Evolutionary conservation across 2,113 vertebrate genomes (phyloP), one percentile per base, ranked within the genome.

Genomic region (Geococcyx californianus): DNA sequence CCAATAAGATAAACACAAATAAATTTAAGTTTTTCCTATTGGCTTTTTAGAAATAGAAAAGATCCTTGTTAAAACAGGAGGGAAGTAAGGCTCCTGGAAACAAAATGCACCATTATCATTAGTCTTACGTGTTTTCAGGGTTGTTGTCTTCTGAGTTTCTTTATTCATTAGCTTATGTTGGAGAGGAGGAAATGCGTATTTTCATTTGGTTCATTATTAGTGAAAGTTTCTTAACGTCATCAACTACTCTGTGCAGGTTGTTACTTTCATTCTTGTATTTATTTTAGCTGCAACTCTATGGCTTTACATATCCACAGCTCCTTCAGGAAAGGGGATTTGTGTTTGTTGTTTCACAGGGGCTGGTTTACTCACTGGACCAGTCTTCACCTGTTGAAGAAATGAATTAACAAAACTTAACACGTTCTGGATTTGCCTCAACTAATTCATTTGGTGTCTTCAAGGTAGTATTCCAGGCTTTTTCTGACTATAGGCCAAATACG

Each of bases 51-150:
- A 95, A 97, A 95, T 73, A 81, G 72, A 23, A 0, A 14, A 86
- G 75, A 74, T 90, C 75, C 63, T 73, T 96, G 82, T 97, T 93
- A 96, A 95, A 95, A 89, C 54, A 92, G 86, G 89, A 96, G 81
- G 94, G 76, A 95, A 89, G 70, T 68, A 77, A 91, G 49, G 92
- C 25, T 95, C 26, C 40, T 95, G 70, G 66, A 97, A 97, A 38
- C 25, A 92, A 96, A 97, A 92, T 91, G 58, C n/a, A 92, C 62
- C 40, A 58, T 95, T 94, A 38, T 68, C 93, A 89, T 56, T 80
- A 91, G 69, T 94, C 78, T 94, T 89, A 58, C 59, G 73, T 89
- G 69, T 77, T 91, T 95, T 94, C 90, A 93, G 95, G 60, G 75
- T 87, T 94, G 89, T 81, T 90, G 79, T 93, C 62, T 54, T 94